Conservation (phyloP, 2,113 vertebrate species). For the Chrysemys picta region DNA sequence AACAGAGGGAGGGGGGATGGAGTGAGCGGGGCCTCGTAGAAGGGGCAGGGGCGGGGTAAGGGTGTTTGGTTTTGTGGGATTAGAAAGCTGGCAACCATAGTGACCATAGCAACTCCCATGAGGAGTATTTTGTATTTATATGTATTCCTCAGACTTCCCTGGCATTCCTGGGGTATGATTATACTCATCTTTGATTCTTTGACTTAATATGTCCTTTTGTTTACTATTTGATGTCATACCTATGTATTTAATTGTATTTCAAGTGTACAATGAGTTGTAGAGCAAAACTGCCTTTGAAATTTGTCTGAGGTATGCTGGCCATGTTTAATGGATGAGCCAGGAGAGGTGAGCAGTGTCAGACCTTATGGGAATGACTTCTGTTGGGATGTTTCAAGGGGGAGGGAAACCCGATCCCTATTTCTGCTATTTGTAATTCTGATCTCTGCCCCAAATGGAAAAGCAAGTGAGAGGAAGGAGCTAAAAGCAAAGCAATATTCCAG, state of each 20-base stretch:
- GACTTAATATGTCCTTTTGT: background rate
- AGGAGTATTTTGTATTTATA: background rate
- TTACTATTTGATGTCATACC: rapidly evolving
- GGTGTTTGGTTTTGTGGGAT: too few relatives aligned
- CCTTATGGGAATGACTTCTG: background rate
- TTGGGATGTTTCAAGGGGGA: background rate
- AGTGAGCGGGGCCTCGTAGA: too few relatives aligned
- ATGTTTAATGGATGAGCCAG: rapidly evolving
- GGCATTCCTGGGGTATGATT: rapidly evolving
- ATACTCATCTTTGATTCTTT: rapidly evolving
- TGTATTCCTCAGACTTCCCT: rapidly evolving
- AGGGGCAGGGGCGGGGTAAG: too few relatives aligned
- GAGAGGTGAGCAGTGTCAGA: rapidly evolving
- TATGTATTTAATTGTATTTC: background rate
- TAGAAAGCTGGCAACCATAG: background rate
- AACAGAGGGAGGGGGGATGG: too few relatives aligned
- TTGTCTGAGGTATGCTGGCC: rapidly evolving
- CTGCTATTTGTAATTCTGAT: rapidly evolving
- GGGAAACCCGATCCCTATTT: background rate
- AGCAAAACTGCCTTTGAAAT: background rate
- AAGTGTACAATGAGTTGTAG: background rate
- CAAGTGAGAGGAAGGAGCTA: rapidly evolving
- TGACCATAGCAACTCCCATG: rapidly evolving
- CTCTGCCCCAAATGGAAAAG: rapidly evolving
- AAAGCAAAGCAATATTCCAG: background rate